Evolutionary conservation across 2,888 invertebrate species (phyloP).

Genomic region (Schrankia costaestrigalis): DNA sequence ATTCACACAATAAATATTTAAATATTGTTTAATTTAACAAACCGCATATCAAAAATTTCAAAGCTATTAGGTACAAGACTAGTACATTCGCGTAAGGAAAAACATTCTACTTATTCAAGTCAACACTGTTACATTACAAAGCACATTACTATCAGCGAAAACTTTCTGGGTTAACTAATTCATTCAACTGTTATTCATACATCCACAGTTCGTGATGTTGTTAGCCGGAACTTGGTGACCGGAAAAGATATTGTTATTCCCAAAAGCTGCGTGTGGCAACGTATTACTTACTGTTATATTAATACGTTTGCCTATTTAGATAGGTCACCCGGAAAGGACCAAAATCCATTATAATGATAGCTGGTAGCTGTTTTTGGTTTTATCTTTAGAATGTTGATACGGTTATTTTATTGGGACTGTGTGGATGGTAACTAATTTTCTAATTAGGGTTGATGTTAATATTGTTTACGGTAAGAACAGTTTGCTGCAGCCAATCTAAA

Average conservation of each 20-base stretch:
- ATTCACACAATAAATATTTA: too few species aligned
- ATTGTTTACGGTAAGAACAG: too few species aligned
- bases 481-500: too few species aligned
- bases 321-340: constrained; percentile 27
- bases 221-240: constrained; percentile 46
- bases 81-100: too few species aligned
- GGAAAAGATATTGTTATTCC: constrained; percentile 52
- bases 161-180: constrained; percentile 6
- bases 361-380: constrained; percentile 18
- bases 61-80: too few species aligned
- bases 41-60: too few species aligned
- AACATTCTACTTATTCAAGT: too few species aligned
- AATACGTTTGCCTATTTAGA: constrained; percentile 14
- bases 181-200: constrained; percentile 21
- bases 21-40: too few species aligned
- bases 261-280: constrained; percentile 39
- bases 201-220: constrained; percentile 44
- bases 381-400: constrained; percentile 15
- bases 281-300: constrained; percentile 31
- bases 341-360: constrained; percentile 16
- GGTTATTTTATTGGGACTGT: constrained; percentile 2
- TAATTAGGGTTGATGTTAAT: neutral
- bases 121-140: neutral
- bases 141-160: neutral
- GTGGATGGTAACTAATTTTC: neutral